Base-by-base conservation (phyloP, 2,797 vertebrate species). In the Chaenodraco wilsoni region DNA sequence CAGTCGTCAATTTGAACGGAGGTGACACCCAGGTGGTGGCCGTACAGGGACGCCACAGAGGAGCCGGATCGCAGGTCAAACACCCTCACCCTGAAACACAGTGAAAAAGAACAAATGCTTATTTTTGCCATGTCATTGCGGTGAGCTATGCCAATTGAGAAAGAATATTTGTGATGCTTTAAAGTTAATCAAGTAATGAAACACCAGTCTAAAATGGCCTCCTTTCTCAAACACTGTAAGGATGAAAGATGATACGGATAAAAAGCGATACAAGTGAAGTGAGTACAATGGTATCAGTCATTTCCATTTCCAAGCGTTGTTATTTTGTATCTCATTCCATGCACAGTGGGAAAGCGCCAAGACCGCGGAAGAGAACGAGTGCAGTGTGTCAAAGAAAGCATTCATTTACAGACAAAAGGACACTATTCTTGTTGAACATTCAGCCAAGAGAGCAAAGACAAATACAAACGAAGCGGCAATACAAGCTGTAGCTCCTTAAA, bases 1-100 rank as follows among this genome's bases (percentile, higher is more conserved):
- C 98, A 99, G 84, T 98, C 97, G 0, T 99, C 97, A 64, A 94
- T 95, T 90, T 95, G 96, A 49, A 97, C 96, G 0, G 95, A 88
- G 0, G 95, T 95, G 77, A 99, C 97, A 0, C 96, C 97, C 40
- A 98, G 88, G 60, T 97, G 96, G 92, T 99, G 98, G 17, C 93
- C 97, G 0, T 95, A 96, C 69, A 98, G 79, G 0, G 96, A 98
- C 17, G 91, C 92, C 59, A 92, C 86, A 0, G 95, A 88, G 4
- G 89, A 76, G 31, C 94, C 91, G 0, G 64, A 54, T 17, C 97
- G 95, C 6, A 97, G 83, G 78, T 99, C 98, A 0, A 96, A 97
- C 43, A 97, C 93, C 68, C 97, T 85, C 59, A 99, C 97, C 91
- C 98, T 99, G 75, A 57, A 33, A 8, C 17, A 72, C 50, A 78